Base-by-base conservation (phyloP, 2,113 vertebrate species). In the Tauraco erythrolophus region DNA sequence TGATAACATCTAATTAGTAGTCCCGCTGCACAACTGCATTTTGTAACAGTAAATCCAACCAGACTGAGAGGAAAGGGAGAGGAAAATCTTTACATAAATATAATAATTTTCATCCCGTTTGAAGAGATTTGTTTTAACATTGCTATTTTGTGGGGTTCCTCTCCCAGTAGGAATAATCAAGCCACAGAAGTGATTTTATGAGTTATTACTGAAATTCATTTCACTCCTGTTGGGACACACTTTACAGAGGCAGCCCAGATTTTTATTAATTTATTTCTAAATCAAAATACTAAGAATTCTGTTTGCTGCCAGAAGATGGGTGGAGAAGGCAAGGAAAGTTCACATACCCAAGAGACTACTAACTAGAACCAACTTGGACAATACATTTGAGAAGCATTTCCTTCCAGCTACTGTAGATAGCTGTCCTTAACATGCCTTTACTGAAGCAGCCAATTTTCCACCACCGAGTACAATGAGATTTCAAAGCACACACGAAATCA, bases 351-450 rank as follows among this genome's bases (percentile, higher is more conserved):
- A 56, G 95, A 84, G 96, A 92, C 83, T 60, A 88, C 56, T 80
- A 93, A 95, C 81, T 57, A 90, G 75, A 87, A 93, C 78, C 78
- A 93, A 78, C 93, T 86, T 66, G 95, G 95, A 97, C 96, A 96
- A 97, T 94, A 56, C 79, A 33, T 88, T 97, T 6, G 24, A 93
- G 95, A 96, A 97, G 85, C 90, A 95, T 95, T 97, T 97, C 96
- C 97, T 97, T 97, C 95, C 94, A 97, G 96, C 96, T 96, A 96
- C 96, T 95, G 94, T 95, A 92, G 87, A 95, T 84, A 92, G 79
- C 93, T 92, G 88, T 94, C 93, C 95, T 93, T 83, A 95, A 70
- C 93, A 45, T 92, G 96, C 91, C 58, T 97, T 95, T 78, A 96
- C 66, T 90, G 15, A 58, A 69, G 95, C 91, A 89, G 95, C 96